These are phyloP conservation scores for Idaea straminata DNA, from an alignment of 2,888 invertebrate genomes.

Conservation along the genomic window DNA sequence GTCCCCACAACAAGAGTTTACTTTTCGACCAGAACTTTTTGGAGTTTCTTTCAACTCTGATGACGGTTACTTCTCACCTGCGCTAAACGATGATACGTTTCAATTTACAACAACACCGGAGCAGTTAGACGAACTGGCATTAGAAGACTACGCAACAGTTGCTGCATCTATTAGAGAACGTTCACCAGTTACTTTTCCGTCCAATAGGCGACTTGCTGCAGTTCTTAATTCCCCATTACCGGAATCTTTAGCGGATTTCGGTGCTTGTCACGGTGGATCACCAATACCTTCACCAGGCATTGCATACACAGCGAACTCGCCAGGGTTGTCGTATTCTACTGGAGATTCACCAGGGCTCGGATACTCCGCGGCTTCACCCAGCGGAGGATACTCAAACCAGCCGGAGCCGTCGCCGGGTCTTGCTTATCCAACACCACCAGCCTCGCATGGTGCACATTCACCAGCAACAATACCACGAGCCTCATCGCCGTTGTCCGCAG, in stretches of 20 bases:
- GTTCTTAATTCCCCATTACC: constrained; percentile 89
- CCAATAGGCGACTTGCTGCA: constrained; percentile 87
- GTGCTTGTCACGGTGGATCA: constrained; percentile 85
- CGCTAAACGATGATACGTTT: constrained; percentile 88
- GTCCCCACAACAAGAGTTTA: constrained; percentile 79
- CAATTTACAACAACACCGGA: constrained; percentile 82
- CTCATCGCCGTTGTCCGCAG: constrained; percentile 90
- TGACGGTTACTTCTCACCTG: constrained; percentile 82
- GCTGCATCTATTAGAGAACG: constrained; percentile 80
- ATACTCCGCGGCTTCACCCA: constrained; percentile 65
- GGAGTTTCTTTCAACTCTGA: constrained; percentile 83
- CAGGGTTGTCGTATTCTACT: constrained; percentile 90
- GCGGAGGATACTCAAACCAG: constrained; percentile 66
- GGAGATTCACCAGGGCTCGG: constrained; percentile 70
- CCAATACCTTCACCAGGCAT: constrained; percentile 77
- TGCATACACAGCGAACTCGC: constrained; percentile 71
- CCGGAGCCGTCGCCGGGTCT: constrained; percentile 84
- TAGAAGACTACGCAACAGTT: constrained; percentile 82
- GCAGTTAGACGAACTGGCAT: constrained; percentile 82
- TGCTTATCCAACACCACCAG: constrained; percentile 92
- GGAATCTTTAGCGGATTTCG: constrained; percentile 90
- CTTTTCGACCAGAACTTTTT: constrained; percentile 82
- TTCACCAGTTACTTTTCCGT: constrained; percentile 81
- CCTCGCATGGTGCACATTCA: constrained; percentile 90
- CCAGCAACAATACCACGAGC: constrained; percentile 84